Evolutionary conservation across 2,113 vertebrate genomes (phyloP).

Genomic region (Malurus alboscapulatus): DNA sequence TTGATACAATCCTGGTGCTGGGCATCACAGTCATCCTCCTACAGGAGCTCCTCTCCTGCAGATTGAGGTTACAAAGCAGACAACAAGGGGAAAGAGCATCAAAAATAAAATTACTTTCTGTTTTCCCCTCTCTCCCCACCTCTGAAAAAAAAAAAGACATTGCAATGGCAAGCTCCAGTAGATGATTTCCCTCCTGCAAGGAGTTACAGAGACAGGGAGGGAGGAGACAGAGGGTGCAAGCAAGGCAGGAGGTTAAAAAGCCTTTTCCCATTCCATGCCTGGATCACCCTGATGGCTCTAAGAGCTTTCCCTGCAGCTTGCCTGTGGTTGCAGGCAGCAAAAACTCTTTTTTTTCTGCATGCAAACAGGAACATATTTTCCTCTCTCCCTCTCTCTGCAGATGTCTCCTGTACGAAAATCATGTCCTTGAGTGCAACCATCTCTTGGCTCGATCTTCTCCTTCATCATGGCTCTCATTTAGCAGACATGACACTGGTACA

Average conservation of each 20-base stretch:
- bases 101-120: neutral
- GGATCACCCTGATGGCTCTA: neutral
- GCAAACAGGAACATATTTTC: neutral
- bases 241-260: neutral
- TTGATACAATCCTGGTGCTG: neutral
- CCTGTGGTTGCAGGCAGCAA: neutral
- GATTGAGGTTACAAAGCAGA: neutral
- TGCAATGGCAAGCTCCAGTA: neutral
- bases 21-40: rapidly evolving
- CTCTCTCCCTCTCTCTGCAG: neutral
- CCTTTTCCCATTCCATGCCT: neutral
- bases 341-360: neutral
- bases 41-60: neutral
- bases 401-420: neutral
- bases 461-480: neutral
- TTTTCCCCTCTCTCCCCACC: neutral
- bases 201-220: neutral
- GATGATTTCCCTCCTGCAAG: neutral
- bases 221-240: neutral
- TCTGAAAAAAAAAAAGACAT: neutral
- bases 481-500: neutral
- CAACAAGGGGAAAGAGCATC: neutral
- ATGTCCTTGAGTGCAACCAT: neutral
- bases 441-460: neutral
- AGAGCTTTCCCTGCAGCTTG: neutral